Conservation (phyloP, 2,113 vertebrate species). For the Onychorhynchus coronatus region DNA sequence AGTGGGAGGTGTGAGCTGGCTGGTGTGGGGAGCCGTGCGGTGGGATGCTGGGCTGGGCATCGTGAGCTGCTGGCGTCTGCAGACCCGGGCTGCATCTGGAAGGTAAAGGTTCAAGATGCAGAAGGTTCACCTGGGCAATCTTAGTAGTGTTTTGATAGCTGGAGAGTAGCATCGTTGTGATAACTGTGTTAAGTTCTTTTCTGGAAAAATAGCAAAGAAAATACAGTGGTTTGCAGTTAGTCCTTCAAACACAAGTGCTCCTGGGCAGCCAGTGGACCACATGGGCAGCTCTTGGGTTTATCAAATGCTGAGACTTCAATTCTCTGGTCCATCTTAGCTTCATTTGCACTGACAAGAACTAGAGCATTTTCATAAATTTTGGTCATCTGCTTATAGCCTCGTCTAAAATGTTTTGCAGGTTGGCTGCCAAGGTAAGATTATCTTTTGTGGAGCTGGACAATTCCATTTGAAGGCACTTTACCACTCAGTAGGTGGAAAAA, state of each 20-base stretch:
- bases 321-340: neutral
- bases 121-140: neutral
- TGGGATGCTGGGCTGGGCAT: neutral
- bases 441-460: neutral
- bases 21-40: fast-evolving
- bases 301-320: neutral
- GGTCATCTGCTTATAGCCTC: neutral
- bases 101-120: neutral
- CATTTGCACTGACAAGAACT: neutral
- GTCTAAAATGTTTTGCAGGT: neutral
- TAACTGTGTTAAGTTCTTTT: neutral
- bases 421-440: neutral
- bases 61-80: neutral
- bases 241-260: neutral
- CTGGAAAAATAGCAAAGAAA: neutral
- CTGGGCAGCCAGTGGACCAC: neutral
- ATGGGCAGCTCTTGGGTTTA: neutral
- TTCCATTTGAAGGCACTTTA: neutral
- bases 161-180: neutral
- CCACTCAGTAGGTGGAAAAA: neutral
- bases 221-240: neutral
- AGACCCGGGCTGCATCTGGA: neutral
- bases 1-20: neutral
- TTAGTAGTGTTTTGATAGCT: neutral
- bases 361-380: neutral